A percentile compares a stretch with the other conserved stretches of the same genome.
Conservation (phyloP, 2,113 vertebrate species). For the Catharus minimus region DNA sequence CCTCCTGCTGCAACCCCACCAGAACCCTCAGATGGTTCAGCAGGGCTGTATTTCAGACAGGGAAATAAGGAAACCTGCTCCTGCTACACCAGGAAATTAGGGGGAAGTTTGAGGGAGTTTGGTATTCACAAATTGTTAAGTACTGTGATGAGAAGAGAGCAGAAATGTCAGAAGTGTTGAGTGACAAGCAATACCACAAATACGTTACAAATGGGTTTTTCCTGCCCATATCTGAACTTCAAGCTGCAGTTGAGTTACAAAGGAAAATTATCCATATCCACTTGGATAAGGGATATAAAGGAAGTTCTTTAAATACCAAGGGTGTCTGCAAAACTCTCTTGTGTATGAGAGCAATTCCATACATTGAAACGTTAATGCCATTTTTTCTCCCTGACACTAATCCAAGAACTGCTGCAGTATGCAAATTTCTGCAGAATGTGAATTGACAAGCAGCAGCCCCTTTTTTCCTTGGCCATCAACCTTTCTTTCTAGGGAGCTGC, state of each 20-base stretch:
- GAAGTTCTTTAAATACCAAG: background rate
- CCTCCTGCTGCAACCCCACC: background rate
- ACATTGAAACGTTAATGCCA: background rate
- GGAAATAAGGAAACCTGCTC: background rate
- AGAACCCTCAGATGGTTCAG: background rate
- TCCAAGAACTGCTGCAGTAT: conserved; percentile 32
- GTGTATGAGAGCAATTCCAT: background rate
- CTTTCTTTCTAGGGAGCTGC: background rate
- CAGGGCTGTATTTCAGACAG: background rate
- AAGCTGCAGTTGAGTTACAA: background rate
- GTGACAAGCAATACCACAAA: background rate
- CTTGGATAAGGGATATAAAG: background rate
- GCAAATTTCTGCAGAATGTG: conserved; percentile 54
- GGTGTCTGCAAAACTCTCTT: background rate
- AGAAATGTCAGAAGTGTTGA: background rate
- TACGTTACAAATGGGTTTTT: background rate
- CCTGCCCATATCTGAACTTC: background rate
- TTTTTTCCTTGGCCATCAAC: background rate
- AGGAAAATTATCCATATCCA: background rate
- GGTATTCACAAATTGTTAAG: background rate
- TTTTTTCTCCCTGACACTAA: background rate
- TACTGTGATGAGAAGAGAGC: background rate
- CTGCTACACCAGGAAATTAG: background rate
- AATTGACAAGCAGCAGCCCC: background rate
- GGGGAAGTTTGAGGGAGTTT: background rate